These are phyloP conservation scores for Drosophila varians DNA, from an alignment of 1,140 invertebrate species.

Conservation along the genomic window DNA sequence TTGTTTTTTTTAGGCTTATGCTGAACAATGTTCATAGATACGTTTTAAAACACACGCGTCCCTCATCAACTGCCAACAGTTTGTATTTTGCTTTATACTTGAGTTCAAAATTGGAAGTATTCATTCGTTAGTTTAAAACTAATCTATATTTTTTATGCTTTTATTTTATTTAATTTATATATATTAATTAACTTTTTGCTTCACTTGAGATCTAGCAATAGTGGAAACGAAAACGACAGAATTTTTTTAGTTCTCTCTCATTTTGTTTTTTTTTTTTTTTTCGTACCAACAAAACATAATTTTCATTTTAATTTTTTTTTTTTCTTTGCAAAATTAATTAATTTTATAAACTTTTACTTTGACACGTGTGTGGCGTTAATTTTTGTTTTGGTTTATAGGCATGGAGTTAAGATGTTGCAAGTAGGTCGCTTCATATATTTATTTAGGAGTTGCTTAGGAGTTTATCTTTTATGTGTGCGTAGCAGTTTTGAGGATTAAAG, in stretches of 20 bases:
- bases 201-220: constrained; percentile 77
- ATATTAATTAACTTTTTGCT: constrained; percentile 73
- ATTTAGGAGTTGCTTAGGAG: constrained; percentile 21
- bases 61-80: constrained; percentile 53
- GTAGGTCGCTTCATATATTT: constrained; percentile 40
- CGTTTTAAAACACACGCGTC: constrained; percentile 66
- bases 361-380: constrained; percentile 40
- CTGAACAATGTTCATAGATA: constrained; percentile 78
- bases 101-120: constrained; percentile 77
- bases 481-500: constrained; percentile 42
- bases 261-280: no score
- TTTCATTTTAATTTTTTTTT: constrained; percentile 14
- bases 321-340: constrained; percentile 24
- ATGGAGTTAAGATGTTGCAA: constrained; percentile 66
- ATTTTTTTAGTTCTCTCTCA: no score
- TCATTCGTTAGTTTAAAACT: constrained; percentile 70
- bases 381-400: constrained; percentile 51
- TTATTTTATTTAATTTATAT: constrained; percentile 40
- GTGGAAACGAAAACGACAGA: constrained; percentile 48
- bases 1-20: constrained; percentile 72
- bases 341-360: constrained; percentile 30
- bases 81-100: constrained; percentile 50
- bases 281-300: constrained; percentile 44
- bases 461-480: constrained; percentile 27
- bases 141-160: constrained; percentile 66